Percentiles rank a stretch among this genome's conserved stretches.
Conservation (phyloP, 2,888 invertebrate species). For the Drosophila barbarae region DNA sequence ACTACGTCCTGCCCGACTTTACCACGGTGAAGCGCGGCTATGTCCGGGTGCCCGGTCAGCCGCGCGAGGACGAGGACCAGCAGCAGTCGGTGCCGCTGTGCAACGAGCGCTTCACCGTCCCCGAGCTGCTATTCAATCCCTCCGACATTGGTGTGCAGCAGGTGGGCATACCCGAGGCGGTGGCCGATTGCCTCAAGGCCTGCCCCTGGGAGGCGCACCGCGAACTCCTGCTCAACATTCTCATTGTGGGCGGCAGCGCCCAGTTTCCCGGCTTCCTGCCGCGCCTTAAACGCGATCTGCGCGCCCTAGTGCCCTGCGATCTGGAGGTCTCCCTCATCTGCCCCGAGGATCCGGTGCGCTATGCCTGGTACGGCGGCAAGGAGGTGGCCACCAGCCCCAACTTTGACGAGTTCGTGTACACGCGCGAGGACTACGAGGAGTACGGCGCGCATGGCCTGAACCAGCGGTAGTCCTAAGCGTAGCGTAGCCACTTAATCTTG, state of each 20-base stretch:
- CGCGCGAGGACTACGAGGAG: conserved; percentile 93
- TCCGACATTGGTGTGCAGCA: conserved; percentile 94
- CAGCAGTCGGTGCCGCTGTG: conserved; percentile 90
- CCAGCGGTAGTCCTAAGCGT: conserved; percentile 36
- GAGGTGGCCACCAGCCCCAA: conserved; percentile 86
- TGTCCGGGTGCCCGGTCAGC: conserved; percentile 61
- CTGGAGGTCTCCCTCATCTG: conserved; percentile 87
- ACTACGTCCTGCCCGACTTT: conserved; percentile 98
- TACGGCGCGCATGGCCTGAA: conserved; percentile 82
- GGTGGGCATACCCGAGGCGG: conserved; percentile 95
- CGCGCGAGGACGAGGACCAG: conserved; percentile 57
- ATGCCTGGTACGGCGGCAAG: conserved; percentile 94
- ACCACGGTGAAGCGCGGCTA: conserved; percentile 92
- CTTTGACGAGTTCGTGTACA: conserved; percentile 86
- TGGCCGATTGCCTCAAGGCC: conserved; percentile 87
- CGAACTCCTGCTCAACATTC: conserved; percentile 89
- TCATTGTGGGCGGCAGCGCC: conserved; percentile 90
- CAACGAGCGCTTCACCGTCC: conserved; percentile 96
- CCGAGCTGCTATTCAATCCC: conserved; percentile 96
- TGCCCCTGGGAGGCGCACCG: conserved; percentile 88
- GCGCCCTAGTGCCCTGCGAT: conserved; percentile 88
- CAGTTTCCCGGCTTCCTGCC: conserved; percentile 92
- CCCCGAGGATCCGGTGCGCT: conserved; percentile 87
- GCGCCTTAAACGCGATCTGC: conserved; percentile 87
- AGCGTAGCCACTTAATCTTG: not conserved